These are phyloP conservation scores for Erpobdella octoculata DNA, from an alignment of 2,888 invertebrate species.

Conservation along the genomic window DNA sequence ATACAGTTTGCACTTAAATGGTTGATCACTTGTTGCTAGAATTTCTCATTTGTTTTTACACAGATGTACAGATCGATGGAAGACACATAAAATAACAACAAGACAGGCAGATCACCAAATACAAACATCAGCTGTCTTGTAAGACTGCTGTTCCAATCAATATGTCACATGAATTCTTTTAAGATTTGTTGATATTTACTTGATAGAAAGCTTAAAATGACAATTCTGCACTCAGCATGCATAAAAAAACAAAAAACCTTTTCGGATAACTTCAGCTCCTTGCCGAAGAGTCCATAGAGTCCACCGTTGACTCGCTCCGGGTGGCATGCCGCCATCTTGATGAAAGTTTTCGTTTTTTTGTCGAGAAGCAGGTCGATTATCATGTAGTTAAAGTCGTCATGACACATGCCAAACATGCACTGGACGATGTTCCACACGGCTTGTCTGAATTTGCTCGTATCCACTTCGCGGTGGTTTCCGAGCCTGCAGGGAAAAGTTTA, in stretches of 20 bases:
- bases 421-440: conserved; percentile 87
- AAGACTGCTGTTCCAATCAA: not conserved
- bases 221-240: not conserved
- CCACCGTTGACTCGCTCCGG: conserved; percentile 73
- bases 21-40: no score
- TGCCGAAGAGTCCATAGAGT: conserved; percentile 69
- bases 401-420: conserved; percentile 72
- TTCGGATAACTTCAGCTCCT: conserved; percentile 76
- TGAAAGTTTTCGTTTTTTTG: conserved; percentile 71
- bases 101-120: not conserved
- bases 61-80: not conserved
- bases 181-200: no score
- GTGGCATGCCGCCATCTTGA: conserved; percentile 76
- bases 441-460: conserved; percentile 72
- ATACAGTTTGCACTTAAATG: not conserved
- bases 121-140: no score
- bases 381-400: conserved; percentile 81
- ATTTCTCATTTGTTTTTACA: no score
- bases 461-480: conserved; percentile 72
- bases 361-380: conserved; percentile 75
- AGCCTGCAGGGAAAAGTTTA: conserved; percentile 60
- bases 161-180: no score
- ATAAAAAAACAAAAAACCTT: conserved; percentile 58
- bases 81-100: not conserved
- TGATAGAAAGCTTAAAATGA: not conserved